A percentile compares a stretch with the other conserved stretches of the same genome.
Evolutionary conservation across 2,113 vertebrate genomes (phyloP).

Genomic region (Cathartes aura): DNA sequence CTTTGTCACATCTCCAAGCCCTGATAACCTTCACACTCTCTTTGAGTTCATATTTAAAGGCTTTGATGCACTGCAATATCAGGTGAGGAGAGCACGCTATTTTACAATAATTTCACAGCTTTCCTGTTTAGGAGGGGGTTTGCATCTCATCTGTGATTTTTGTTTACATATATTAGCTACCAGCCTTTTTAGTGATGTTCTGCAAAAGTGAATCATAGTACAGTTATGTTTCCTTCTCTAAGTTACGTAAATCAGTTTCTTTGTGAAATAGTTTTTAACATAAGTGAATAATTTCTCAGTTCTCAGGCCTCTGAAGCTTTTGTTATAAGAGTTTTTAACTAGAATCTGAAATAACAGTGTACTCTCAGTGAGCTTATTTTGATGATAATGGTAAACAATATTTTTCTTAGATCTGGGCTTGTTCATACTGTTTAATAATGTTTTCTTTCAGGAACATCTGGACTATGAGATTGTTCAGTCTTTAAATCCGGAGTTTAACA

Average conservation of each 20-base stretch:
- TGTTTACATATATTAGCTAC: not conserved
- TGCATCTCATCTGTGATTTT: not conserved
- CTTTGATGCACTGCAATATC: conserved; percentile 91
- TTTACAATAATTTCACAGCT: rapidly evolving
- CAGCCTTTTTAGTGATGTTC: not conserved
- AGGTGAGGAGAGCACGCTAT: conserved; percentile 68
- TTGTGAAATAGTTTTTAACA: not conserved
- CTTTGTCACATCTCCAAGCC: conserved; percentile 97
- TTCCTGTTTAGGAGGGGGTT: not conserved
- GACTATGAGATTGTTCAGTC: conserved; percentile 99
- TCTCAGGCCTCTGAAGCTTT: not conserved
- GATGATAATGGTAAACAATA: rapidly evolving
- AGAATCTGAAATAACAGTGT: not conserved
- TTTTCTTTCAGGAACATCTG: conserved; percentile 86
- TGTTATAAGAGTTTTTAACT: not conserved
- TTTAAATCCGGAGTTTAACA: conserved; percentile 96
- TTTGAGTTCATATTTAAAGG: conserved; percentile 99
- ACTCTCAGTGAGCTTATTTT: not conserved
- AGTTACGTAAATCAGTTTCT: not conserved
- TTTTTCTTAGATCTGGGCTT: not conserved
- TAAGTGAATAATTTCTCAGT: not conserved
- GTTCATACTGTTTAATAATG: not conserved
- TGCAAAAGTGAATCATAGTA: not conserved
- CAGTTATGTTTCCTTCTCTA: not conserved
- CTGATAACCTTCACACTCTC: conserved; percentile 95